Base-by-base conservation (phyloP, 2,888 invertebrate species). In the Andrena fulva region DNA sequence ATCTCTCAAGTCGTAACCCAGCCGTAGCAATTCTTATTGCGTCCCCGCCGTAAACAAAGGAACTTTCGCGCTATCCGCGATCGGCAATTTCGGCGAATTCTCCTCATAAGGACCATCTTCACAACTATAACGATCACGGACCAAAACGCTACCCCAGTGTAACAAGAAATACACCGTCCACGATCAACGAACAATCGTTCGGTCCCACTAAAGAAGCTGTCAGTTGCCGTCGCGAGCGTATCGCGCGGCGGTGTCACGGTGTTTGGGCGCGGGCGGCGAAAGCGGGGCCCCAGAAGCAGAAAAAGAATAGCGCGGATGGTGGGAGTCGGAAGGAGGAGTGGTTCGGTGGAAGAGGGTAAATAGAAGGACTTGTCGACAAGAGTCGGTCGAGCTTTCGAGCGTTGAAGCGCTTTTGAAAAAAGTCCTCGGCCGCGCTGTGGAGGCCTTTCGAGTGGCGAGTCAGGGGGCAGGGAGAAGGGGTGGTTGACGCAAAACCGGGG, bases 401-500 rank as follows among this genome's bases (percentile, higher is more conserved):
- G 69, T 62, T 89, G 80, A 81, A 89, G 89, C 74, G 73, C 74
- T 85, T 80, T 85, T 80, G 88, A 85, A 87, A 89, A 88, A 88
- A 82, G 83, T 82, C 75, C 82, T 86, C 68, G 69, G 29, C 31
- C 68, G 63, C 59, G 75, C 52, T 50, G 64, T 20, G 31, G 77
- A 63, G 62, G 76, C 76, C 75, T 87, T 81, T 77, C 78, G 80
- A 89, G 87, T 69, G 56, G 48, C n/a, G 42, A 68, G 59, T 8
- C n/a, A 12, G 60, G 27, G 24, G 54, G 10, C 12, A 7, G 60
- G 27, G 33, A 50, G n/a, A 42, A 42, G 12, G 42, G 42, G 42
- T 33, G 31, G 71, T 76, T 72, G 73, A 78, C 60, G 67, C 27
- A 82, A 77, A 69, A 52, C 48, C 24, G 62, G 63, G 59, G 70